phyloP scores from a whole-genome alignment of 2,797 vertebrate genomes.

The Pseudomugil gertrudae region DNA sequence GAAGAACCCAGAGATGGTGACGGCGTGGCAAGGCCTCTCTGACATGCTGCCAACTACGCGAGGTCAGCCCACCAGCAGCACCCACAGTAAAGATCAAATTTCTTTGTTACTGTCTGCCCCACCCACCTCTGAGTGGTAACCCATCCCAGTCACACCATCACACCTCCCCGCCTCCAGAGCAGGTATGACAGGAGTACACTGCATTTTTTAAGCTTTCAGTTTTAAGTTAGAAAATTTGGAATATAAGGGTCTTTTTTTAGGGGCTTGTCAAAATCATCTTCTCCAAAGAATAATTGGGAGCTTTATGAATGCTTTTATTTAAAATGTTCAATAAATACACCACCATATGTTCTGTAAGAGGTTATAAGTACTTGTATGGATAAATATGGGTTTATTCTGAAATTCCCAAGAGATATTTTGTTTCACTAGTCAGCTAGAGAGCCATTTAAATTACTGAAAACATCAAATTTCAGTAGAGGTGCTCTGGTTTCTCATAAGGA shows the following conservation, averaged over 20 bases:
- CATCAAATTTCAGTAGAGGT: not conserved
- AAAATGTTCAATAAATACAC: not conserved
- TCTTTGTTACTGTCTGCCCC: conserved; percentile 44
- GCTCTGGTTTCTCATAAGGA: not conserved
- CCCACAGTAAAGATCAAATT: conserved; percentile 71
- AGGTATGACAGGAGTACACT: conserved; percentile 14
- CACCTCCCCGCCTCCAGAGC: conserved; percentile 2
- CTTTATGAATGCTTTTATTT: too few species aligned
- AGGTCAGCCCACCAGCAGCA: conserved; percentile 82
- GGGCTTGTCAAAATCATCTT: too few species aligned
- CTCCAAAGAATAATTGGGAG: too few species aligned
- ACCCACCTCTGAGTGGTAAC: not conserved
- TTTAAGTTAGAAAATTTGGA: not conserved
- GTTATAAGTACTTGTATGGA: not conserved
- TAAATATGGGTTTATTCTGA: too few species aligned
- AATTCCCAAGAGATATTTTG: not conserved
- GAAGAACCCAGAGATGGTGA: conserved; percentile 98
- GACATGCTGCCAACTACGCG: conserved; percentile 97
- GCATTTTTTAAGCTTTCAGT: not conserved
- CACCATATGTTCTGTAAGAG: not conserved
- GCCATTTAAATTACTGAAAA: not conserved
- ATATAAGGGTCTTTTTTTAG: not conserved
- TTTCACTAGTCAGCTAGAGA: not conserved
- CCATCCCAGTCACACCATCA: conserved; percentile 28
- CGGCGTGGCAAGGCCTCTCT: conserved; percentile 96